Base-by-base conservation (phyloP, 2,888 invertebrate genomes). In the Ligdia adustata region DNA sequence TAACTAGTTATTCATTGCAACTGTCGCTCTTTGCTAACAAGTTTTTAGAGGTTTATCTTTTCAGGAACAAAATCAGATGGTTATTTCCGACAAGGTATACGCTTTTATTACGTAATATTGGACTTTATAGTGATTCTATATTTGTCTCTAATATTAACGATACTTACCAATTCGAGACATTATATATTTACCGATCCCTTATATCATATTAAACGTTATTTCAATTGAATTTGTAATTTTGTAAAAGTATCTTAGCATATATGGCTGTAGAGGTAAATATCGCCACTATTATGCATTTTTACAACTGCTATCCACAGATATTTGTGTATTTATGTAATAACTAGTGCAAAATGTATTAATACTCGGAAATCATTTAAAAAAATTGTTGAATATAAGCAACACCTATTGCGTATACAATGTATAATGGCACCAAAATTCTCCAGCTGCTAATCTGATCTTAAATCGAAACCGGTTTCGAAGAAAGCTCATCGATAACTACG, bases 401-500 rank as follows among this genome's bases (percentile, higher is more conserved):
- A 6, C 4, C 22, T n/a, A 22, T 22, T 22, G 7, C 7, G 7
- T 22, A 3, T n/a, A 22, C 22, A 22, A 34, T 22, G 13, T 22
- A 22, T 13, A 13, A 14, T 22, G 22, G 2, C 22, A 33, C 14
- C 3, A 12, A 33, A 33, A 34, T 14, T 34, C 22, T 28, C 13
- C 6, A 18, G 42, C 46, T 29, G 27, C 16, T 52, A 48, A 60
- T 61, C 52, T 22, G 46, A 37, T 44, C 40, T 48, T 57, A 43
- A 57, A 57, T 50, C 52, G 52, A 56, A 64, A 66, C 65, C 60
- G 43, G 66, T 61, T 66, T 54, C 37, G 57, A 73, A 71, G 74
- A 77, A 79, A 79, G 76, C 76, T 71, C 67, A 61, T 70, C 63
- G 68, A 70, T 72, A 71, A 72, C 65, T 52, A 52, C 35, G 60